Conservation (phyloP, 2,113 vertebrate genomes). For the Lampris incognitus region DNA sequence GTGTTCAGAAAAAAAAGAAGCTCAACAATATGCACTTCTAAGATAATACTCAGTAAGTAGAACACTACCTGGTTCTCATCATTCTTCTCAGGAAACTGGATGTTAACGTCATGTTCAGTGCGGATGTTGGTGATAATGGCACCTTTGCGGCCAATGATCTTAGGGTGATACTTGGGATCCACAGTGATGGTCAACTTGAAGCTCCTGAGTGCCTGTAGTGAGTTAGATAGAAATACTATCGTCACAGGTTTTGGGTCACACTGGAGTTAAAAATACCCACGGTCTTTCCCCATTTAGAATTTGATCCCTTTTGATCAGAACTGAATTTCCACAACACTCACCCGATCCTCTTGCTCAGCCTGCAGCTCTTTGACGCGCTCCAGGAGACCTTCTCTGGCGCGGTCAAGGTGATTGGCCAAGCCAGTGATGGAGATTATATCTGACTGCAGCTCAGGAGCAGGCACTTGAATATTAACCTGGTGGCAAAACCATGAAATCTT, state of each 20-base stretch:
- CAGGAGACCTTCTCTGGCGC: constrained; percentile 92
- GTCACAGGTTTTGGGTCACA: too few relatives aligned
- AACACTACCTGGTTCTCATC: constrained; percentile 91
- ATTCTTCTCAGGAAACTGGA: constrained; percentile 98
- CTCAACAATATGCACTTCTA: not conserved
- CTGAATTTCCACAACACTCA: constrained; percentile 64
- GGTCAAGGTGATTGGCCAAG: constrained; percentile 89
- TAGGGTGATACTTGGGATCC: constrained; percentile 98
- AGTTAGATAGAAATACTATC: not conserved
- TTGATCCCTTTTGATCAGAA: not conserved
- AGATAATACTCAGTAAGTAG: not conserved
- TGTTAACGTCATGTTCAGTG: constrained; percentile 94
- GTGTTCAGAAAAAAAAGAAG: not conserved
- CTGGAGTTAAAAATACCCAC: too few relatives aligned
- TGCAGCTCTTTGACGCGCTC: constrained; percentile 95
- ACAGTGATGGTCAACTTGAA: constrained; percentile 96
- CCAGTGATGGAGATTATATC: constrained; percentile 93
- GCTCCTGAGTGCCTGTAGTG: constrained; percentile 90
- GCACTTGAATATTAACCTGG: constrained; percentile 98
- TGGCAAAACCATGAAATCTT: not conserved
- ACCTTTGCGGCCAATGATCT: constrained; percentile 98
- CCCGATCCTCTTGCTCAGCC: constrained; percentile 96
- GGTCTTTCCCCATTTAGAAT: too few relatives aligned
- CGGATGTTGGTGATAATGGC: constrained; percentile 96
- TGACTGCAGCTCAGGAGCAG: constrained; percentile 94